Conservation (phyloP, 2,888 invertebrate genomes). For the Chalcosyrphus nemorum region DNA sequence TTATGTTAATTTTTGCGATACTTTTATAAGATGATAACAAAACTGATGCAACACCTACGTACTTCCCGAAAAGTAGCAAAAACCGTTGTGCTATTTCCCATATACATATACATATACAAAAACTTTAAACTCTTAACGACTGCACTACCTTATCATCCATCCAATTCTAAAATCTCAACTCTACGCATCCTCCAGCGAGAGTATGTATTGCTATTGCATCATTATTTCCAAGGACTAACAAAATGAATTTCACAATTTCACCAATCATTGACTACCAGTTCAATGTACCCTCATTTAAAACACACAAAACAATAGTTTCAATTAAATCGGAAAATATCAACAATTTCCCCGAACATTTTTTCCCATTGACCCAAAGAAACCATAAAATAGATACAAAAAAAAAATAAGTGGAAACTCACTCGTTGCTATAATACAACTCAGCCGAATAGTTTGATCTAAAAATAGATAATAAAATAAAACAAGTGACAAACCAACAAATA, state of each 20-base stretch:
- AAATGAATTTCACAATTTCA: constrained; percentile 47
- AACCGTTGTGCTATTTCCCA: no score
- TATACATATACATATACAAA: no score
- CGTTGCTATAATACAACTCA: not conserved
- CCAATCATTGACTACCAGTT: constrained; percentile 1
- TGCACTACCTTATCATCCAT: not conserved
- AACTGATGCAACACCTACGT: no score
- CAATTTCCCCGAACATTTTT: not conserved
- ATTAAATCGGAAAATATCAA: constrained; percentile 5
- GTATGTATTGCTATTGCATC: constrained; percentile 29
- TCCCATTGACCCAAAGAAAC: constrained; percentile 46
- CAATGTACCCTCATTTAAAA: constrained; percentile 20
- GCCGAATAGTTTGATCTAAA: constrained; percentile 28
- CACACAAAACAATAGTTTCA: not conserved
- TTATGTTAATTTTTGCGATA: no score
- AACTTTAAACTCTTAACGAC: no score
- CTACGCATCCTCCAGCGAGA: constrained; percentile 34
- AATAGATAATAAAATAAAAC: constrained; percentile 21
- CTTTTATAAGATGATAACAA: no score
- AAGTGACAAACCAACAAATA: not conserved
- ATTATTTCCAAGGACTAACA: constrained; percentile 13
- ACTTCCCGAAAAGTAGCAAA: no score
- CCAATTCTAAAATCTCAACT: not conserved
- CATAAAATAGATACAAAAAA: constrained; percentile 16
- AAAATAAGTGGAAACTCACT: not conserved